Conservation (phyloP, 1,140 invertebrate species). For the Glossosoma conforme region DNA sequence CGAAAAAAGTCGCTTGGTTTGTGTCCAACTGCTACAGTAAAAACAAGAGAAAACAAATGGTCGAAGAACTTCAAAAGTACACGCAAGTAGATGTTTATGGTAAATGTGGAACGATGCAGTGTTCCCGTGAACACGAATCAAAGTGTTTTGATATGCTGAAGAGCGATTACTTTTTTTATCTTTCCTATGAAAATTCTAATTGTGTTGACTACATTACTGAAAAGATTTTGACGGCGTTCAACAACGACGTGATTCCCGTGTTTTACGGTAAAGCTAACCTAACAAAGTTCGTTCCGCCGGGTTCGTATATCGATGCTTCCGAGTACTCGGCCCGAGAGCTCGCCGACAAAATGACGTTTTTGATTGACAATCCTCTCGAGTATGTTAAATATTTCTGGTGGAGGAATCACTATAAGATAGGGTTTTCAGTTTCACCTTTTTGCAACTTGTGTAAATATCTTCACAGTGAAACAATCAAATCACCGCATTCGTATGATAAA, state of each 20-base stretch:
- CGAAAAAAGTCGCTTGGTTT: slow-evolving; percentile 54
- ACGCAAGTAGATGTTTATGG: slow-evolving; percentile 66
- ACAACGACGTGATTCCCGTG: slow-evolving; percentile 49
- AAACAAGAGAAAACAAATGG: slow-evolving; percentile 51
- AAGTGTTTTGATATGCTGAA: slow-evolving; percentile 43
- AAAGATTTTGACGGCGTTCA: slow-evolving; percentile 49
- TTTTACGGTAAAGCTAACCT: slow-evolving; percentile 56
- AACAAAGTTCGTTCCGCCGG: slow-evolving; percentile 42
- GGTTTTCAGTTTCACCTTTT: not conserved
- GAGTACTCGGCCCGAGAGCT: slow-evolving; percentile 50
- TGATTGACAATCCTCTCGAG: slow-evolving; percentile 42
- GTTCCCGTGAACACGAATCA: slow-evolving; percentile 34
- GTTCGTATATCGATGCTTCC: slow-evolving; percentile 57
- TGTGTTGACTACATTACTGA: slow-evolving; percentile 57
- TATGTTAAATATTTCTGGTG: slow-evolving; percentile 53
- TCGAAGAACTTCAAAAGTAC: slow-evolving; percentile 49
- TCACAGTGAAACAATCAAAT: not conserved
- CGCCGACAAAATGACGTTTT: slow-evolving; percentile 46
- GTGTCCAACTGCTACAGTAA: slow-evolving; percentile 56
- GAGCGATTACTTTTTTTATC: slow-evolving; percentile 57
- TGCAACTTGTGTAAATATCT: slow-evolving; percentile 16
- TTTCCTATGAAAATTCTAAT: slow-evolving; percentile 58
- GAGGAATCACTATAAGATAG: slow-evolving; percentile 34
- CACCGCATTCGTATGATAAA: no score
- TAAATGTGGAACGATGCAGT: slow-evolving; percentile 45